Evolutionary conservation across 2,113 vertebrate genomes (phyloP).

Genomic region (Melanotaenia duboulayi): DNA sequence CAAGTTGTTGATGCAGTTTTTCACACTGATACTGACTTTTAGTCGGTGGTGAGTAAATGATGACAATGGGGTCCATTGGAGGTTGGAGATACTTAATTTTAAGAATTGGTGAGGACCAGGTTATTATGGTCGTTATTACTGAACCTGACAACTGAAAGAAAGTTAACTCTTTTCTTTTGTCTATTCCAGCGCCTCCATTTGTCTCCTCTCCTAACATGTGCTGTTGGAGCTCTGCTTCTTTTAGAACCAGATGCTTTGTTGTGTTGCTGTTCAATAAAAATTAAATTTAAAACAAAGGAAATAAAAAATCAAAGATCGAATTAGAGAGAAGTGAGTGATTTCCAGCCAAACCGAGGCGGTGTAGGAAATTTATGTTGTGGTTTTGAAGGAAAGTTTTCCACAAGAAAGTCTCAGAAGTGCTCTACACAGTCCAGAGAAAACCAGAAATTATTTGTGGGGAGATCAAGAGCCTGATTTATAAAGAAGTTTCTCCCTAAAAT

Average conservation of each 20-base stretch:
- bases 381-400: slow-evolving; percentile 16
- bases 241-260: slow-evolving; percentile 46
- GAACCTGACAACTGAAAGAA: too few species aligned
- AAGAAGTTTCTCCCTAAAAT: not conserved
- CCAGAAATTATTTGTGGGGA: slow-evolving; percentile 36
- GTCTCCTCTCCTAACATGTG: slow-evolving; percentile 11
- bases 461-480: not conserved
- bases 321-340: slow-evolving; percentile 46
- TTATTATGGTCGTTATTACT: too few species aligned
- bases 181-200: slow-evolving; percentile 2
- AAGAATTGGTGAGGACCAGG: too few species aligned
- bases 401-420: slow-evolving; percentile 11
- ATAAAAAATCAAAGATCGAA: slow-evolving; percentile 31
- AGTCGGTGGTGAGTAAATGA: too few species aligned
- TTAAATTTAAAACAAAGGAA: not conserved
- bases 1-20: too few species aligned
- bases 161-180: too few species aligned
- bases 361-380: slow-evolving; percentile 49
- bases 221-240: not conserved
- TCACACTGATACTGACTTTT: too few species aligned
- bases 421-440: not conserved
- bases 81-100: too few species aligned
- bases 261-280: slow-evolving; percentile 5
- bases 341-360: slow-evolving; percentile 29
- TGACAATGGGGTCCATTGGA: too few species aligned